These are phyloP conservation scores for Myiozetetes cayanensis DNA, from an alignment of 2,113 vertebrate genomes.

Conservation along the genomic window DNA sequence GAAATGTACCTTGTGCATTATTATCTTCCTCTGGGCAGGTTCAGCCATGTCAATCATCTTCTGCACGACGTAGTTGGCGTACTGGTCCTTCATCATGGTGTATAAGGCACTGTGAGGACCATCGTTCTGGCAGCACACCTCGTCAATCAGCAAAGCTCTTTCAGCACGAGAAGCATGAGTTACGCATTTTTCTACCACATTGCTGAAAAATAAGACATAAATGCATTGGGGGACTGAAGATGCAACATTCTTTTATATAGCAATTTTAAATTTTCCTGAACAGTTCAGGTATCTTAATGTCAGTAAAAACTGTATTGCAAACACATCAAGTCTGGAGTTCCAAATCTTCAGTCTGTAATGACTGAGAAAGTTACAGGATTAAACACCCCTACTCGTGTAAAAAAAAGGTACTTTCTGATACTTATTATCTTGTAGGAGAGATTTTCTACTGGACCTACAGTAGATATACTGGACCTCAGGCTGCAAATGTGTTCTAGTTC, in stretches of 20 bases:
- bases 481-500: not conserved
- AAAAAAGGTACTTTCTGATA: not conserved
- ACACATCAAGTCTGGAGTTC: accelerated
- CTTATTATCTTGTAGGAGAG: not conserved
- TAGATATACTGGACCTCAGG: not conserved
- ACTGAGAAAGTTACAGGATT: not conserved
- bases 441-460: not conserved
- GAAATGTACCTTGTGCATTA: constrained; percentile 93
- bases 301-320: accelerated
- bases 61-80: constrained; percentile 98
- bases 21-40: constrained; percentile 95
- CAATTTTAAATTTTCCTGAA: not conserved
- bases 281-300: accelerated
- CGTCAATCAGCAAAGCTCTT: constrained; percentile 93
- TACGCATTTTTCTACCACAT: constrained; percentile 97
- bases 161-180: constrained; percentile 96
- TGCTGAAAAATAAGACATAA: constrained; percentile 73
- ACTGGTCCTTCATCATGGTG: constrained; percentile 99
- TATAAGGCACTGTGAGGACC: constrained; percentile 99
- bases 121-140: constrained; percentile 97
- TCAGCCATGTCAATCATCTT: constrained; percentile 99
- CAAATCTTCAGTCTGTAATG: not conserved
- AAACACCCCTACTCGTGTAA: not conserved
- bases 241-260: not conserved
- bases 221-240: not conserved